Base-by-base conservation (phyloP, 2,797 vertebrate genomes). In the Myotis myotis region DNA sequence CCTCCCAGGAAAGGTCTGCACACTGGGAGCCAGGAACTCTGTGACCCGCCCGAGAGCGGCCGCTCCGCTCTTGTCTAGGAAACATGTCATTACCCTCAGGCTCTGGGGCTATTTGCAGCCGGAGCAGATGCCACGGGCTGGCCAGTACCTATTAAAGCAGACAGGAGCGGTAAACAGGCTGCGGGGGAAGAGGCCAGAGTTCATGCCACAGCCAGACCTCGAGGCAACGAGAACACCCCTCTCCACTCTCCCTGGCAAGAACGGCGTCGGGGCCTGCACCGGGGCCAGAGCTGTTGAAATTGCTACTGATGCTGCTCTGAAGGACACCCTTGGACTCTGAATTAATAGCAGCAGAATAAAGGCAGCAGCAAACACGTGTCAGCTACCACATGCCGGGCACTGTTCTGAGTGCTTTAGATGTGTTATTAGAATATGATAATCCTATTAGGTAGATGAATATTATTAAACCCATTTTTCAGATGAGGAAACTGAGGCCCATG, bases 91-190 rank as follows among this genome's bases (percentile, higher is more conserved):
- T 98, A 98, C 93, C 92, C 23, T 71, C 4, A 0, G 94, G 95
- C 93, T 93, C 74, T 84, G 72, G 93, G 93, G 96, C 96, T 98
- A 98, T 97, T 98, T 98, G 96, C 28, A 98, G 98, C 94, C 95
- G 83, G 89, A 94, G 90, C 80, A 96, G 96, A 97, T 95, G 62
- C 95, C 97, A 95, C 36, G 66, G 96, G 93, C 74, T 66, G 95
- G 96, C 96, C 97, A 88, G 93, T 95, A 83, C 79, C 96, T 91
- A 97, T 98, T 97, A 98, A 97, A 96, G 33, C 89, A 83, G 91
- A 87, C 97, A 94, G 90, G 68, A 95, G 87, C 30, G 33, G 62
- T 83, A 95, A 97, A 89, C 79, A 87, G 86, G 85, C 55, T n/a
- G 51, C 76, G 8, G 84, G 93, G 57, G 97, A 96, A 98, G 95